phyloP scores from a whole-genome alignment of 1,140 invertebrate species.

The Melipona quadrifasciata region DNA sequence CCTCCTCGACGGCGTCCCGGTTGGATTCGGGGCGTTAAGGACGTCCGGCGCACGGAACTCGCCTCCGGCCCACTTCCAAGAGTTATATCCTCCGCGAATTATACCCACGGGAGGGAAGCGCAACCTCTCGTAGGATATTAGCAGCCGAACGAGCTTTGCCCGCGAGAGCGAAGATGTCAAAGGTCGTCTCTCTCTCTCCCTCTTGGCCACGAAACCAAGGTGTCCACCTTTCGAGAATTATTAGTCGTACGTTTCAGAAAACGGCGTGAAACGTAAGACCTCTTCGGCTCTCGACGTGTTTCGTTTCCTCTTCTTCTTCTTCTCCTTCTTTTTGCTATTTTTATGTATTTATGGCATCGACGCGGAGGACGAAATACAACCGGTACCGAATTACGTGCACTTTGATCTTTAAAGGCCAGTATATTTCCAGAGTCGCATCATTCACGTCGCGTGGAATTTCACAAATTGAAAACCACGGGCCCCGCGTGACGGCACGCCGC shows the following conservation, averaged over 20 bases:
- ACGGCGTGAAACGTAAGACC: not conserved
- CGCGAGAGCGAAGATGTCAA: not conserved
- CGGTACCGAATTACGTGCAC: not conserved
- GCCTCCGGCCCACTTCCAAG: constrained; percentile 29
- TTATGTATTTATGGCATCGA: not conserved
- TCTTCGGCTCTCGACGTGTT: not conserved
- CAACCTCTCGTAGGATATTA: constrained; percentile 56
- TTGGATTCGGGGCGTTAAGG: constrained; percentile 22
- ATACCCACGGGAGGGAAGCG: constrained; percentile 38
- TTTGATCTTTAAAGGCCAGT: not conserved
- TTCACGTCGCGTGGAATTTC: too few relatives aligned
- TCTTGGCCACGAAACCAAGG: not conserved
- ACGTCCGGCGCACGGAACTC: constrained; percentile 47
- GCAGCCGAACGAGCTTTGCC: not conserved
- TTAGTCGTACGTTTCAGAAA: not conserved
- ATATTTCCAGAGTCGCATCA: not conserved
- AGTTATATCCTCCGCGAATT: constrained; percentile 62
- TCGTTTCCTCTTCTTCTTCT: too few relatives aligned
- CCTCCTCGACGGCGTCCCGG: constrained; percentile 1
- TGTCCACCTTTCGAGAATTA: not conserved
- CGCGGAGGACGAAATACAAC: not conserved
- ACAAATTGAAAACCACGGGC: too few relatives aligned
- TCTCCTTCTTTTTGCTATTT: too few relatives aligned
- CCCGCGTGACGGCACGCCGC: too few relatives aligned
- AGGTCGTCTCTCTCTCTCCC: not conserved